Base-by-base conservation (phyloP, 2,113 vertebrate genomes). In the Malaclemys terrapin region DNA sequence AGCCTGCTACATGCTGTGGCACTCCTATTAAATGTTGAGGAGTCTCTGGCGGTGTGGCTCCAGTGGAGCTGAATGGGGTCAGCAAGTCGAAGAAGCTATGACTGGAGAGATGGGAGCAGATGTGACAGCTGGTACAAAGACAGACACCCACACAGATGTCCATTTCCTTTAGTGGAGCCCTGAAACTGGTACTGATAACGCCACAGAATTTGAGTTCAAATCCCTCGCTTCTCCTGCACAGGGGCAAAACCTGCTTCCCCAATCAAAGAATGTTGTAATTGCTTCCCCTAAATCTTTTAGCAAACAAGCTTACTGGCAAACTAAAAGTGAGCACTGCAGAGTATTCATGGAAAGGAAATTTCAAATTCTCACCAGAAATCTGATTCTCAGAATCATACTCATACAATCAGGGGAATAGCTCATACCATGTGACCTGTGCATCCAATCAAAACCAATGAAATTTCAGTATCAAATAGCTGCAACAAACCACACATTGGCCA, bases 381-480 rank as follows among this genome's bases (percentile, higher is more conserved):
- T 31, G 76, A 24, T 49, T 81, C 12, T 24, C 81, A 81, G 54
- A 84, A 81, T 75, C 42, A 35, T 65, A 10, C 17, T 49, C 3
- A 42, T 59, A 42, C 11, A 87, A 88, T 17, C 31, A 91, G 3
- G 22, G 14, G 1, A 5, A 50, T 79, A 27, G 14, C 42, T 87
- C 56, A 19, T 24, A 93, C 69, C 1, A 22, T 1, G 2, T 42
- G 19, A 49, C 17, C 8, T 52, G 80, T 80, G 9, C 42, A 87
- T 81, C n/a, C 59, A 25, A 29, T 82, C 80, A 94, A 78, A 93
- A 90, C 6, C 4, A 19, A 80, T 29, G 25, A 65, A 59, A 35
- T 82, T 89, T 87, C 9, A 25, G 53, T 25, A 80, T 86, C 80
- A 91, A 91, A 91, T 3, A 29, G 16, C 10, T 85, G 24, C 57